These are phyloP conservation scores for Tiliacea aurago DNA, from an alignment of 2,888 invertebrate genomes.

Conservation along the genomic window DNA sequence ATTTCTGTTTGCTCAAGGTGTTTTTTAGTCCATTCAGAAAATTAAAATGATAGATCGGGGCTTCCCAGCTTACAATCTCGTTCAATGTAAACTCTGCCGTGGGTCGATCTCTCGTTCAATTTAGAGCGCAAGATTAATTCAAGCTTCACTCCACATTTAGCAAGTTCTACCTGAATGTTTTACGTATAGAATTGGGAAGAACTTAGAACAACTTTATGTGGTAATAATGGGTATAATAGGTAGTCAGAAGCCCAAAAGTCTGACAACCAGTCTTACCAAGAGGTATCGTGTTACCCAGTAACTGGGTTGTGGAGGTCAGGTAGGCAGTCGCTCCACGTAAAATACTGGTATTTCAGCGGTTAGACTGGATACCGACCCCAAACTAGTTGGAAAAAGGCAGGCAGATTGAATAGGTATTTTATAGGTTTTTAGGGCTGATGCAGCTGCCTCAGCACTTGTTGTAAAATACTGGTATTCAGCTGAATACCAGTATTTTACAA, in stretches of 20 bases:
- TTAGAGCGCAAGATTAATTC: slow-evolving; percentile 48
- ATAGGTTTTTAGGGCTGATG: too few relatives aligned
- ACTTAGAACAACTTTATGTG: not conserved
- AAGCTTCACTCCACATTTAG: slow-evolving; percentile 41
- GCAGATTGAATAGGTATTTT: too few relatives aligned
- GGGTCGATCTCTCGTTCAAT: slow-evolving; percentile 33
- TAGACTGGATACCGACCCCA: not conserved
- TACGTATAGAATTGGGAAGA: not conserved
- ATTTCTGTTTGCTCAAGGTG: not conserved
- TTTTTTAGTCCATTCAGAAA: not conserved
- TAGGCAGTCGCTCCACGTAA: too few relatives aligned
- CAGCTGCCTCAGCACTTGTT: too few relatives aligned
- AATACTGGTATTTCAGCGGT: not conserved
- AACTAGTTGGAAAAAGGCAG: not conserved
- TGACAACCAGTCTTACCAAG: not conserved
- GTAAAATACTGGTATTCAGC: too few relatives aligned
- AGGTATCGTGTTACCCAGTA: not conserved
- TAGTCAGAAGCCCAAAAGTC: not conserved
- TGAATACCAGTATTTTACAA: too few relatives aligned
- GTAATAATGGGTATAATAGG: not conserved
- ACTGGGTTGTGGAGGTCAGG: not conserved
- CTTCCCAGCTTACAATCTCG: too few relatives aligned
- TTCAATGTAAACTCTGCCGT: slow-evolving; percentile 26
- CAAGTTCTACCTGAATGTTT: slow-evolving; percentile 33
- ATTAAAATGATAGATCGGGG: not conserved